phyloP scores from a whole-genome alignment of 2,888 invertebrate genomes.

The Leptarthrus brevirostris region DNA sequence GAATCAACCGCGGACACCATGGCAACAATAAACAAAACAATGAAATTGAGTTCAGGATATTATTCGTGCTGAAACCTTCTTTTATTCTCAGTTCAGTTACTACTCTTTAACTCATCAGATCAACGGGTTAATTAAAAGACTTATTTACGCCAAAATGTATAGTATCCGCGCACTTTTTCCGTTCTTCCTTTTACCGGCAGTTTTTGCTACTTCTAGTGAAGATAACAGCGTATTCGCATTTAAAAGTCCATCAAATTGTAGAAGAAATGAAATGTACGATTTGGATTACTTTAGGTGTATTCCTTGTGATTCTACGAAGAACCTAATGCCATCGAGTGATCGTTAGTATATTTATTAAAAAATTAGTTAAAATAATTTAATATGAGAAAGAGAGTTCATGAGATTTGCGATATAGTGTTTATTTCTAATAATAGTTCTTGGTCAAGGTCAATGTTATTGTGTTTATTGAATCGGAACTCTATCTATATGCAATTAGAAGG shows the following conservation, averaged over 20 bases:
- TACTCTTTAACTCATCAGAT: background rate
- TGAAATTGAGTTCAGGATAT: background rate
- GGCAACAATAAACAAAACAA: background rate
- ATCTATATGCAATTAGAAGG: no score
- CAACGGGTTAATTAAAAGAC: background rate
- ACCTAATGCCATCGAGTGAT: slow-evolving; percentile 63
- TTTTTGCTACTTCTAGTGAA: background rate
- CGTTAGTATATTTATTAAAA: slow-evolving; percentile 60
- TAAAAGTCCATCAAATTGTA: slow-evolving; percentile 61
- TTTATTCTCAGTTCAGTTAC: no score
- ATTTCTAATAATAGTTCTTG: slow-evolving; percentile 4
- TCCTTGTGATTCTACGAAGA: slow-evolving; percentile 65
- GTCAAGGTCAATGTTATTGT: no score
- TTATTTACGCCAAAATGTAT: background rate
- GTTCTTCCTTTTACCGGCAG: slow-evolving; percentile 36
- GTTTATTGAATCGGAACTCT: no score
- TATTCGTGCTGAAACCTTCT: no score
- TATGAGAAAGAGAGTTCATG: no score
- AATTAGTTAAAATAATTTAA: no score
- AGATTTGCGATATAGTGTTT: no score
- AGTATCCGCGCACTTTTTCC: background rate
- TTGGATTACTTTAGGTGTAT: slow-evolving; percentile 68
- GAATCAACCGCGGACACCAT: background rate
- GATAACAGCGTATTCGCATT: slow-evolving; percentile 3
- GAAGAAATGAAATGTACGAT: slow-evolving; percentile 68